Evolutionary conservation across 1,140 invertebrate species (phyloP), one percentile per base, ranked within the genome.

Genomic region (Nephotettix cincticeps): DNA sequence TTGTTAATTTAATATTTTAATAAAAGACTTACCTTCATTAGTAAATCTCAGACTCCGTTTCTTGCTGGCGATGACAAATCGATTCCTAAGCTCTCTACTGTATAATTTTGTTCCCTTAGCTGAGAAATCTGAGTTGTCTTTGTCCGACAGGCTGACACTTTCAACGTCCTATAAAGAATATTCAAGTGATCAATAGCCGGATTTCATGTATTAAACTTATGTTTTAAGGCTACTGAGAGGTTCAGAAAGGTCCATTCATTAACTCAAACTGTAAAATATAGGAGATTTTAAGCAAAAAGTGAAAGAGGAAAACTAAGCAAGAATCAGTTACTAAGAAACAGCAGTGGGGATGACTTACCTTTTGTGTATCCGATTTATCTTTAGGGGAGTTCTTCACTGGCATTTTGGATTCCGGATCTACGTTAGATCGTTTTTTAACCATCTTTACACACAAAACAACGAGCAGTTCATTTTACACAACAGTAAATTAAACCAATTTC

Each of bases 31-130:
- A 65, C 45, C 45, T 30, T 47, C 36, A 47, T 54, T 43, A 13
- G 63, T 61, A 30, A 71, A 63, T 58, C 70, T 45, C 19, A 66
- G 32, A 17, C 70, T 71, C 17, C 63, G 43, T 21, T 67, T 71
- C 1, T 47, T 64, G 28, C 43, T 67, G 17, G 63, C 43, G 19
- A 71, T 71, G 30, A 66, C 70, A 43, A 66, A 71, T 13, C 63
- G 36, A 47, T 71, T 71, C 17, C 70, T 36, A 25, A 71, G 47
- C 30, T 71, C 70, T 28, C 70, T 47, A 30, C 70, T 71, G 43
- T 45, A 71, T 11, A 54, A 13, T 30, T 68, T 68, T 14, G 66
- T 68, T n/a, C 27, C 61, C 32, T 65, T 65, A n/a, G 28, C 19
- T 30, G 61, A 65, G 30, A 32, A 65, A 40, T 65, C 61, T 1